phyloP scores from a whole-genome alignment of 2,888 invertebrate genomes.

The Eristalis tenax region DNA sequence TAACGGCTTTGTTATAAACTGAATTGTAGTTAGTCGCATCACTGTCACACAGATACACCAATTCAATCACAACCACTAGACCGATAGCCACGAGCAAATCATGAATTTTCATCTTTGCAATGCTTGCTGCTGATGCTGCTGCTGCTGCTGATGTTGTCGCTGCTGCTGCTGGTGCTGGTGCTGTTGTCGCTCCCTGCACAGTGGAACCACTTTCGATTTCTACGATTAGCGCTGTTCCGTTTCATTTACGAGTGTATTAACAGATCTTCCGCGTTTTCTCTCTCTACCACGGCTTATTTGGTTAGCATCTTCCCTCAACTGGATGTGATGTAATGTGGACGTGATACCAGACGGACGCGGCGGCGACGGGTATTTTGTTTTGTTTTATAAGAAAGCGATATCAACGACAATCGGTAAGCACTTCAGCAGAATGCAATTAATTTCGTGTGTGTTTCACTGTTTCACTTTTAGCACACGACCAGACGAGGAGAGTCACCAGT shows the following conservation, averaged over 20 bases:
- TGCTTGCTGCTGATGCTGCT: background rate
- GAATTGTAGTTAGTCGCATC: conserved; percentile 76
- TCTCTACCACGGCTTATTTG: conserved; percentile 15
- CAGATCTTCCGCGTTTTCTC: conserved; percentile 20
- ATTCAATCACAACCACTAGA: conserved; percentile 55
- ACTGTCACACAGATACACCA: conserved; percentile 53
- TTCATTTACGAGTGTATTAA: conserved; percentile 18
- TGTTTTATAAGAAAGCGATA: background rate
- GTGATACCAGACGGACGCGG: background rate
- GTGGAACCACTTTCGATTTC: conserved; percentile 61
- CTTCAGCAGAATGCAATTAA: background rate
- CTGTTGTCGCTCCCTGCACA: background rate
- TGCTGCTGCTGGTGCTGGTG: background rate
- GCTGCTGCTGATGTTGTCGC: background rate
- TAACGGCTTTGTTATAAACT: conserved; percentile 78
- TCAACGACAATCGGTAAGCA: background rate
- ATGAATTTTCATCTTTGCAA: conserved; percentile 61
- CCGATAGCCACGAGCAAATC: conserved; percentile 47
- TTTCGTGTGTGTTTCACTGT: background rate
- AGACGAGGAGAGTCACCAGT: background rate
- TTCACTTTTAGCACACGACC: background rate
- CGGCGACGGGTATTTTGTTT: background rate
- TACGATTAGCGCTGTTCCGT: conserved; percentile 54
- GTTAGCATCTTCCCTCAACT: conserved; percentile 50
- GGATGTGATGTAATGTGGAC: conserved; percentile 22